Evolutionary conservation across 2,797 vertebrate genomes (phyloP).

Genomic region (Phoxinus dragarum): DNA sequence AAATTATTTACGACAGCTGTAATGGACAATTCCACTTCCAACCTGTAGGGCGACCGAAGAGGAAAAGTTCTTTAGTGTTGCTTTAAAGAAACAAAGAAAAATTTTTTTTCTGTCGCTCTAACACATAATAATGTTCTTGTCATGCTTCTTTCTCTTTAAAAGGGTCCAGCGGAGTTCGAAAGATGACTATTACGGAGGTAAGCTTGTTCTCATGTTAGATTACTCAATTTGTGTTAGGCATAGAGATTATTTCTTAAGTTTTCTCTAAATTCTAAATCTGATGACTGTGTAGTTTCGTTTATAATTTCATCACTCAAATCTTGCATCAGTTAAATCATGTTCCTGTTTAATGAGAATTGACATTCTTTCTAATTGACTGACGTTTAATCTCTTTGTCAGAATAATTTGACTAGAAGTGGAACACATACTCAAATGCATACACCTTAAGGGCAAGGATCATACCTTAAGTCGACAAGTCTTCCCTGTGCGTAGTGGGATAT

Average conservation of each 20-base stretch:
- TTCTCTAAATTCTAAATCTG: not conserved
- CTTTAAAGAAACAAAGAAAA: too few species aligned
- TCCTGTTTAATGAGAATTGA: not conserved
- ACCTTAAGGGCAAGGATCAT: not conserved
- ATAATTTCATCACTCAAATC: not conserved
- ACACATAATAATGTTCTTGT: not conserved
- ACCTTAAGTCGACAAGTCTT: not conserved
- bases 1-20: too few species aligned
- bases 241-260: not conserved
- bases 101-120: not conserved
- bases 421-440: not conserved
- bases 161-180: conserved; percentile 80
- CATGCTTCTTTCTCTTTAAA: conserved; percentile 4
- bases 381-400: not conserved
- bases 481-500: not conserved
- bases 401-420: not conserved
- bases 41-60: too few species aligned
- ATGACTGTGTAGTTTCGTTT: not conserved
- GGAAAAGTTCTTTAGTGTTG: too few species aligned
- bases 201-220: conserved; percentile 44
- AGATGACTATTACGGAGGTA: conserved; percentile 81
- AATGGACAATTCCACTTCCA: too few species aligned
- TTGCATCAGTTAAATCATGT: not conserved
- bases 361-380: not conserved
- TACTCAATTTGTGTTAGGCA: not conserved